Evolutionary conservation across 2,888 invertebrate species (phyloP), one percentile per base, ranked within the genome.

Genomic region (Ectobius pallidus): DNA sequence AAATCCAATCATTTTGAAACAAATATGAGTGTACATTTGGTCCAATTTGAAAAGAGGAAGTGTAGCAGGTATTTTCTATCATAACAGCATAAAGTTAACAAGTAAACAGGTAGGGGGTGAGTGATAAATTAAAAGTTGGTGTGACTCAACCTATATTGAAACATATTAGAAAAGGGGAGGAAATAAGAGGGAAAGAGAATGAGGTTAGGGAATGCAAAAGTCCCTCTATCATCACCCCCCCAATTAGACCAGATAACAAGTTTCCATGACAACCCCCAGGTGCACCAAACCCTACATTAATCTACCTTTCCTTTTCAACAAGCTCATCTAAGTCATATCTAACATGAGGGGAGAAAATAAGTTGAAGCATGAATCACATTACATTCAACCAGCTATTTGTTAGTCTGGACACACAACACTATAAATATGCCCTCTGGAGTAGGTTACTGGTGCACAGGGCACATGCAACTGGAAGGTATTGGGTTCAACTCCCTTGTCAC

Each of bases 191-290:
- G 18, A 22, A 49, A 49, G 18, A 22, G 55, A 27, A 55, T 16
- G 25, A 55, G 55, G 30, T 25, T 55, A 27, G 27, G 55, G 55
- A 22, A 55, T 14, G 55, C 32, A 58, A n/a, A n/a, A 22, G 25
- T 30, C 58, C 58, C 58, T 4, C 58, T 22, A 1, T 22, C 49
- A 11, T 44, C 68, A 27, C 46, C 62, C 55, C 62, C 44, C 9
- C 70, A 63, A 71, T 71, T 71, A 71, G 52, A 63, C 49, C 32
- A 71, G 71, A 71, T 70, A 70, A 70, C 46, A 32, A 49, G 71
- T 63, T 62, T 32, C 63, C 71, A 71, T 71, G 71, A 49, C 71
- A 71, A 71, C 63, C 44, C 52, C 71, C 32, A 62, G 63, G 62
- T 49, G 27, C 6, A 34, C 63, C 62, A 70, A 70, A 39, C 58